Evolutionary conservation across 2,888 invertebrate species (phyloP).

Genomic region (Mayetiola destructor): DNA sequence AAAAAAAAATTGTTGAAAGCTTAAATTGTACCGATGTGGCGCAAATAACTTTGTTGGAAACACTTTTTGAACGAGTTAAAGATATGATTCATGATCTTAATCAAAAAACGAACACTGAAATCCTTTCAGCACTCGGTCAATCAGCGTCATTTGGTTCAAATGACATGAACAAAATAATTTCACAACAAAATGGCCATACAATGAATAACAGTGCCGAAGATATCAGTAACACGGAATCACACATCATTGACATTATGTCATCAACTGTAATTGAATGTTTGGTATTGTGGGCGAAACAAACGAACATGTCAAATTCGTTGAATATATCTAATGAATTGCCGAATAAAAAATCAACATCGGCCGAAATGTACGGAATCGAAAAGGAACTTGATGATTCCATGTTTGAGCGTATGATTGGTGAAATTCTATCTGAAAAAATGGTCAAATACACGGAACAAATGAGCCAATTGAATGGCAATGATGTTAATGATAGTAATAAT

Average conservation of each 20-base stretch:
- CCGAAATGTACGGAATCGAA: background rate
- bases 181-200: background rate
- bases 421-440: conserved; percentile 17
- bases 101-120: background rate
- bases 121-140: background rate
- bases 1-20: conserved; percentile 14
- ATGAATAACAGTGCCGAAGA: background rate
- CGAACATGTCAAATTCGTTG: background rate
- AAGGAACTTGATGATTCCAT: conserved; percentile 14
- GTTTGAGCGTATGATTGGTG: conserved; percentile 18
- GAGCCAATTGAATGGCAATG: conserved; percentile 37
- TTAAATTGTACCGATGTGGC: background rate
- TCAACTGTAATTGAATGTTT: background rate
- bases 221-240: background rate
- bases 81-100: background rate
- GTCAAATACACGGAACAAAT: background rate
- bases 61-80: conserved; percentile 16
- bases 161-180: conserved; percentile 4
- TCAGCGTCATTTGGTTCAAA: background rate
- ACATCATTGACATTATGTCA: background rate
- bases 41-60: background rate
- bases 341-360: background rate
- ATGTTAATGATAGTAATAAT: background rate
- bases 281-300: background rate
- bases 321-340: background rate